A percentile compares a stretch with the other conserved stretches of the same genome.
phyloP scores from a whole-genome alignment of 2,797 vertebrate species.

The Dendrocincla fuliginosa region DNA sequence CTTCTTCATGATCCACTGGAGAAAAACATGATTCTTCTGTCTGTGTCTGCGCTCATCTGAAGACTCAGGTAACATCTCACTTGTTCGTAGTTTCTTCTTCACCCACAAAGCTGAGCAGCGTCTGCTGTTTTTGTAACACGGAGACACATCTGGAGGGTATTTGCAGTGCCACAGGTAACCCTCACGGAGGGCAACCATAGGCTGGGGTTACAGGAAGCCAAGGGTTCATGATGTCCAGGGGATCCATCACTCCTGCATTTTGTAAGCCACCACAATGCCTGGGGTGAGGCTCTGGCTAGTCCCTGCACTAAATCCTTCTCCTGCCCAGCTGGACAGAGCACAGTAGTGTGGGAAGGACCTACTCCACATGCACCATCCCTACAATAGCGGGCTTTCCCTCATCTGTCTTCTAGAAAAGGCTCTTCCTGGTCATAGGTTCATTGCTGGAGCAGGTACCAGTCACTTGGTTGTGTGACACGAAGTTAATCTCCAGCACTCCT shows the following conservation, averaged over 20 bases:
- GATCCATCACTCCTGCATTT: background rate
- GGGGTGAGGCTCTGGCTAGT: background rate
- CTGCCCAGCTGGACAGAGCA: accelerated
- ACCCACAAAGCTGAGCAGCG: background rate
- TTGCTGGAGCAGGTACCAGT: background rate
- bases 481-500: background rate
- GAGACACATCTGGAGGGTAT: accelerated
- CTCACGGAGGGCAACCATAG: accelerated
- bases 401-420: accelerated
- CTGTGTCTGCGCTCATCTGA: background rate
- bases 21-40: background rate
- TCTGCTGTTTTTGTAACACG: background rate
- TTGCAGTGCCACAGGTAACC: background rate
- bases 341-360: accelerated
- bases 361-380: background rate
- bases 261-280: background rate
- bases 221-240: accelerated
- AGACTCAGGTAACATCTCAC: background rate
- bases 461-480: accelerated
- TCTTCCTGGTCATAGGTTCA: no score
- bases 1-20: background rate
- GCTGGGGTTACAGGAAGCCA: background rate
- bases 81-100: background rate
- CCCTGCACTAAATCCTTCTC: background rate
- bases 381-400: background rate